These are phyloP conservation scores for Pissodes strobi DNA, from an alignment of 1,140 invertebrate species.

Conservation along the genomic window DNA sequence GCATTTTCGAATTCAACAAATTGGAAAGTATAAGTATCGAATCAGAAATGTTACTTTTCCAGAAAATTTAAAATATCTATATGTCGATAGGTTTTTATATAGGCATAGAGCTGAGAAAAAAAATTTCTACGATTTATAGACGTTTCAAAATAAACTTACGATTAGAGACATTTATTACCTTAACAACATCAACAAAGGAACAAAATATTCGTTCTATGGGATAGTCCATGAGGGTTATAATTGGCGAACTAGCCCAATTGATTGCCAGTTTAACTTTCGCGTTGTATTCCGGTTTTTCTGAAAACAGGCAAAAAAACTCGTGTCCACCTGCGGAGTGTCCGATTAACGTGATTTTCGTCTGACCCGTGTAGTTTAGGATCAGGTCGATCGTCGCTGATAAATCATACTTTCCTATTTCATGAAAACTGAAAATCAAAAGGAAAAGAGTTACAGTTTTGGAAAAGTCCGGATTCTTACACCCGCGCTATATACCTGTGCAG, in stretches of 20 bases:
- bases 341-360: conserved; percentile 59
- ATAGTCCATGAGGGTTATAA: conserved; percentile 4
- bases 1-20: too few species aligned
- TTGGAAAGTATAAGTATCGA: too few species aligned
- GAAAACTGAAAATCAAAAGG: too few species aligned
- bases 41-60: too few species aligned
- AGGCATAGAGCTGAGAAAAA: too few species aligned
- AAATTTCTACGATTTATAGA: too few species aligned
- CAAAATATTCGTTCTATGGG: neutral
- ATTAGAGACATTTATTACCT: too few species aligned
- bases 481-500: conserved; percentile 66
- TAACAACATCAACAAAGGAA: neutral
- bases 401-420: conserved; percentile 60
- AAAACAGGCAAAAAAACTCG: conserved; percentile 55
- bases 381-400: conserved; percentile 65
- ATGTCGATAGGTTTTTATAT: too few species aligned
- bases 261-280: conserved; percentile 58
- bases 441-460: too few species aligned
- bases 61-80: too few species aligned
- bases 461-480: too few species aligned
- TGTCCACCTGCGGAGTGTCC: conserved; percentile 67
- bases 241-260: neutral
- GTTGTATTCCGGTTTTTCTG: conserved; percentile 60
- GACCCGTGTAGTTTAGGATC: conserved; percentile 58
- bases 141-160: too few species aligned